A percentile compares a stretch with the other conserved stretches of the same genome.
Evolutionary conservation across 2,888 invertebrate genomes (phyloP).

Genomic region (Ceriagrion tenellum): DNA sequence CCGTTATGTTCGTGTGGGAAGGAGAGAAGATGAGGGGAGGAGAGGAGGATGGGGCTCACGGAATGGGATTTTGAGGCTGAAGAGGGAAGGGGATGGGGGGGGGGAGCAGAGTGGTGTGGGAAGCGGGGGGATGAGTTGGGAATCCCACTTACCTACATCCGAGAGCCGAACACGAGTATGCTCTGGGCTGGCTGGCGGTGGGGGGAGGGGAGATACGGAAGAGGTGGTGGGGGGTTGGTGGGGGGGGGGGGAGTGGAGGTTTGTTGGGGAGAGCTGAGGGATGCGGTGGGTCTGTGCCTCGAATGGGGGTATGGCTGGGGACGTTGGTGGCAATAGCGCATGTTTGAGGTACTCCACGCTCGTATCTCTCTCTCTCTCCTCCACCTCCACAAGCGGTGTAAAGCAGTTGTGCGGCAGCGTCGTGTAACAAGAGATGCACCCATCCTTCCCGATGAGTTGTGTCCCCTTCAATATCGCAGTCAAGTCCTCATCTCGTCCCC

Average conservation of each 20-base stretch:
- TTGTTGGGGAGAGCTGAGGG: neutral
- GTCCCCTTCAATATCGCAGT: neutral
- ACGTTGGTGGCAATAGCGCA: neutral
- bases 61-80: slow-evolving; percentile 67
- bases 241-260: neutral
- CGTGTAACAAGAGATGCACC: neutral
- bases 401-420: neutral
- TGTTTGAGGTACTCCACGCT: neutral
- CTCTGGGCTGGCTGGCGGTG: slow-evolving; percentile 17
- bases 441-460: neutral
- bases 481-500: neutral
- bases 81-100: neutral
- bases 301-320: neutral
- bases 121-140: neutral
- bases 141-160: slow-evolving; percentile 67
- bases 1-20: slow-evolving; percentile 65
- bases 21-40: neutral
- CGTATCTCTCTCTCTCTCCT: neutral
- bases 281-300: neutral
- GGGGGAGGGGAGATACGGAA: neutral
- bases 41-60: slow-evolving; percentile 28
- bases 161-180: slow-evolving; percentile 35
- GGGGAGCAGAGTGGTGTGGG: neutral
- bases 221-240: neutral
- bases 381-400: neutral